Conservation (phyloP, 2,888 invertebrate genomes). For the Oeneis ivallda region DNA sequence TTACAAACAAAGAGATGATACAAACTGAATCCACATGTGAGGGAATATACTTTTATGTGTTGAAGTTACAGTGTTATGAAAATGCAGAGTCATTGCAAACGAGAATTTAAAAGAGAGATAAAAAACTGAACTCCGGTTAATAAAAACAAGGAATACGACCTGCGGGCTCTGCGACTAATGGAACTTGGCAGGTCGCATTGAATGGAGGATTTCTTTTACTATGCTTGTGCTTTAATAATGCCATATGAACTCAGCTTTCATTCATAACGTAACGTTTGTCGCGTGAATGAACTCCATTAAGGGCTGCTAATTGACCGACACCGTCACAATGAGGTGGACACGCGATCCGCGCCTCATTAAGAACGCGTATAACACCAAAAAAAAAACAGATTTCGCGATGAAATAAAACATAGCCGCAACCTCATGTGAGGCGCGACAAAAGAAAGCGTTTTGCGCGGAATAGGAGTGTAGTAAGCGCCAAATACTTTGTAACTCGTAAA, state of each 20-base stretch:
- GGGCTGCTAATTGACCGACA: constrained; percentile 69
- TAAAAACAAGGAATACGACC: constrained; percentile 7
- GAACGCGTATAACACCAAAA: too few species aligned
- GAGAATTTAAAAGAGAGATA: background rate
- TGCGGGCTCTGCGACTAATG: background rate
- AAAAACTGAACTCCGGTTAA: background rate
- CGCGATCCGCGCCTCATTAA: constrained; percentile 46
- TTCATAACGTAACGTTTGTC: constrained; percentile 56
- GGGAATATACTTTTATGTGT: background rate
- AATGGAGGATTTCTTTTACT: constrained; percentile 46
- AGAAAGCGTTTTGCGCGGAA: too few species aligned
- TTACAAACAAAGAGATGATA: too few species aligned
- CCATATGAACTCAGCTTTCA: constrained; percentile 52
- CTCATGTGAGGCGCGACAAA: too few species aligned
- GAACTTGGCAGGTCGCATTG: constrained; percentile 33
- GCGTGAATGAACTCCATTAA: constrained; percentile 70
- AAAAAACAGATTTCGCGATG: too few species aligned
- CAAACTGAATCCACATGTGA: background rate
- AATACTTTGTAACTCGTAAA: too few species aligned
- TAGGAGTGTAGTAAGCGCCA: too few species aligned
- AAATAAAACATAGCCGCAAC: too few species aligned
- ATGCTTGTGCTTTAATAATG: constrained; percentile 48
- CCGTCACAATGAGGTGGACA: constrained; percentile 58
- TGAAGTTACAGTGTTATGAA: background rate
- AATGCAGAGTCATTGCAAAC: background rate